A percentile compares a stretch with the other conserved stretches of the same genome.
These are phyloP conservation scores for Drosophila sulfurigaster DNA, from an alignment of 1,140 invertebrate species.

Conservation along the genomic window DNA sequence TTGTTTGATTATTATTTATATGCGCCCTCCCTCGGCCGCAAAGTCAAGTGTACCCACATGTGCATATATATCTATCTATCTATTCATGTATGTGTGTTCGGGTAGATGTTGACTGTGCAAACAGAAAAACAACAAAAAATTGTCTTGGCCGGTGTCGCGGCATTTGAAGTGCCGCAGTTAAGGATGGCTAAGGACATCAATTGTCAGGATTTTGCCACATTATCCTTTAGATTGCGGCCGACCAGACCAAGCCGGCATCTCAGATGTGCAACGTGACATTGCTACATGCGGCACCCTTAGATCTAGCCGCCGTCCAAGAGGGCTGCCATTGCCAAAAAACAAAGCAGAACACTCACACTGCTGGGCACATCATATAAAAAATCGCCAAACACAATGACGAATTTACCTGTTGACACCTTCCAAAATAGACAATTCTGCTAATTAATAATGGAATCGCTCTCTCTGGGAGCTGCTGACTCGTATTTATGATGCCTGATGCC, in stretches of 20 bases:
- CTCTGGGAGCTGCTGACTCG: constrained; percentile 9
- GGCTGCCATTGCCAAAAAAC: constrained; percentile 61
- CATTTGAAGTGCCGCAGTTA: constrained; percentile 70
- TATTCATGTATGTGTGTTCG: not conserved
- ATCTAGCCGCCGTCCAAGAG: constrained; percentile 55
- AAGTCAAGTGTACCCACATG: constrained; percentile 58
- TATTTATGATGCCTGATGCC: constrained; percentile 38
- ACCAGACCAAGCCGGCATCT: constrained; percentile 45
- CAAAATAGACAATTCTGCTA: constrained; percentile 74
- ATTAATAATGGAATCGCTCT: constrained; percentile 64
- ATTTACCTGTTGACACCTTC: constrained; percentile 81
- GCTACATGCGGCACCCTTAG: constrained; percentile 60
- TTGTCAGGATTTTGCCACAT: constrained; percentile 82
- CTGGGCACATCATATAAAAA: constrained; percentile 35
- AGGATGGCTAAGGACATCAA: constrained; percentile 61
- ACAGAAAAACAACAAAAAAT: constrained; percentile 54
- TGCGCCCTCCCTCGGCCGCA: constrained; percentile 55
- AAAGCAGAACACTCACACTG: constrained; percentile 46
- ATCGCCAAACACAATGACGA: constrained; percentile 67
- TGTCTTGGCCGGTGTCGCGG: constrained; percentile 27
- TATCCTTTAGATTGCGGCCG: constrained; percentile 75
- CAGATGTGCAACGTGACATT: constrained; percentile 78
- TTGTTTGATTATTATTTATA: constrained; percentile 79
- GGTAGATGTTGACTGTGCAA: constrained; percentile 55
- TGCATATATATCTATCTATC: not conserved